Percentiles rank a stretch among this genome's conserved stretches.
Conservation (phyloP, 2,888 invertebrate genomes). For the Drosophila infuscata region DNA sequence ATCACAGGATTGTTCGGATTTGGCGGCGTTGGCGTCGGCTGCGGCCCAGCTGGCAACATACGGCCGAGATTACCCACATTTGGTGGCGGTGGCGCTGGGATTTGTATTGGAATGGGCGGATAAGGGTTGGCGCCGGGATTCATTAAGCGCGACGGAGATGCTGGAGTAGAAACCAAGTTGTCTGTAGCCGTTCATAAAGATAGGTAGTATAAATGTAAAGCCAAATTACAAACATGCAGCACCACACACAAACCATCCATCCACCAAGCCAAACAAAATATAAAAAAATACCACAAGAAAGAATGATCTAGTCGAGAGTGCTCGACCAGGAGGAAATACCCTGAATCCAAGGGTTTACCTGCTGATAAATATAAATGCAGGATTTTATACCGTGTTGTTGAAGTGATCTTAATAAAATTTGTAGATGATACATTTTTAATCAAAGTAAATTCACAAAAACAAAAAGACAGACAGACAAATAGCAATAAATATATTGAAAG, state of each 20-base stretch:
- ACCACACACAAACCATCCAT: slow-evolving; percentile 12
- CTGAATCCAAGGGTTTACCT: neutral
- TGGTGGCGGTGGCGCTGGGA: slow-evolving; percentile 86
- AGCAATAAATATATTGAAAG: neutral
- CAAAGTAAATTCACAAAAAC: neutral
- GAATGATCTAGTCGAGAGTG: neutral
- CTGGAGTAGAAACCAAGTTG: slow-evolving; percentile 92
- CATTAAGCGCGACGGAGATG: slow-evolving; percentile 93
- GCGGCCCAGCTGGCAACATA: slow-evolving; percentile 88
- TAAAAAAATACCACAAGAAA: neutral
- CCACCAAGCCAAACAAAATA: neutral
- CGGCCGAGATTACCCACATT: slow-evolving; percentile 89
- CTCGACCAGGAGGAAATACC: neutral
- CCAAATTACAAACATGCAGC: slow-evolving; percentile 42
- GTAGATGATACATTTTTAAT: neutral
- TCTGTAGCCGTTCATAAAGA: slow-evolving; percentile 63
- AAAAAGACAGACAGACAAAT: neutral
- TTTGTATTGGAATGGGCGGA: slow-evolving; percentile 87
- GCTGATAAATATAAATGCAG: neutral
- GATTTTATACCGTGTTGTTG: neutral
- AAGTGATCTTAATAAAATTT: neutral
- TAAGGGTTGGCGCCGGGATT: slow-evolving; percentile 89
- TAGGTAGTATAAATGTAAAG: slow-evolving; percentile 34
- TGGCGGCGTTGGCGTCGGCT: slow-evolving; percentile 83
- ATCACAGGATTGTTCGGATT: slow-evolving; percentile 87